Conservation (phyloP, 2,113 vertebrate species). For the Hypanus sabinus region DNA sequence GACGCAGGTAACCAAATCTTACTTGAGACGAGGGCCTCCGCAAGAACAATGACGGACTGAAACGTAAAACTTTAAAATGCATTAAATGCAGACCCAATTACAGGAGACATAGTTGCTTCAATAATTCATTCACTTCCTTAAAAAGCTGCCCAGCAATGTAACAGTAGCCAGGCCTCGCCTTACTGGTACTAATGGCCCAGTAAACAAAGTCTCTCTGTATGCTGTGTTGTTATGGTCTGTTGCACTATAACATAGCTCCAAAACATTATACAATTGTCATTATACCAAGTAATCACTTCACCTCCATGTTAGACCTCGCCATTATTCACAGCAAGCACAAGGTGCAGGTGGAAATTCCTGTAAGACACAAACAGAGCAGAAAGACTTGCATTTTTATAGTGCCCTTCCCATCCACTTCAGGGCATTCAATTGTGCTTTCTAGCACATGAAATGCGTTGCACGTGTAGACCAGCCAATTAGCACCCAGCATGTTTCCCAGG, state of each 20-base stretch:
- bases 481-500: too few species aligned
- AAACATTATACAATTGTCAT: background rate
- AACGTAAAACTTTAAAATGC: constrained; percentile 4
- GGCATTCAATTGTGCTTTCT: too few species aligned
- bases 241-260: background rate
- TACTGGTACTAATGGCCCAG: background rate
- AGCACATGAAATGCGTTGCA: too few species aligned
- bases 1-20: background rate
- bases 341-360: background rate
- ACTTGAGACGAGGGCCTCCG: background rate
- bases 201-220: background rate
- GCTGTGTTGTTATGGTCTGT: background rate
- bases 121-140: constrained; percentile 10
- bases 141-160: background rate
- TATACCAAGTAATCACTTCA: background rate
- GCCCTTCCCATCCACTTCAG: too few species aligned
- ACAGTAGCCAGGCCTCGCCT: background rate
- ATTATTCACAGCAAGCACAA: background rate
- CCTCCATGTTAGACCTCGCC: background rate
- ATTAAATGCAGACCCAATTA: background rate
- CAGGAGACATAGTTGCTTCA: background rate
- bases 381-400: too few species aligned
- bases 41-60: background rate
- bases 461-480: too few species aligned
- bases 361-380: background rate